Conservation (phyloP, 1,140 invertebrate species). For the Copidosoma floridanum region DNA sequence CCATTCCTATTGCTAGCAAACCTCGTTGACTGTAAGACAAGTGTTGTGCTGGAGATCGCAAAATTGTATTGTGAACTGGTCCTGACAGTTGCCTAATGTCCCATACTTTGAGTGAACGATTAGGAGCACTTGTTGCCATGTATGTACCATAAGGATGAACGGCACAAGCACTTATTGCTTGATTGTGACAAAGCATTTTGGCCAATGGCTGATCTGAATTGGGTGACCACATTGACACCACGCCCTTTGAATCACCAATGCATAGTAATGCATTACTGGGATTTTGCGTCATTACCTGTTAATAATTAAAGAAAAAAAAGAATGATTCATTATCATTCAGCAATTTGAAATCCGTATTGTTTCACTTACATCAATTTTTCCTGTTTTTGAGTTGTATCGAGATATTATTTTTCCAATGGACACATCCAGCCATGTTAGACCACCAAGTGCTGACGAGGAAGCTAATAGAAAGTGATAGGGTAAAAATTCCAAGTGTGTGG, state of each 20-base stretch:
- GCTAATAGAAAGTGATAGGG: slow-evolving; percentile 96
- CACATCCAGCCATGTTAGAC: slow-evolving; percentile 89
- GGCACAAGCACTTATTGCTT: slow-evolving; percentile 75
- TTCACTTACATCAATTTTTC: slow-evolving; percentile 64
- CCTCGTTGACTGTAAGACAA: slow-evolving; percentile 88
- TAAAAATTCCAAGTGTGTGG: slow-evolving; percentile 86
- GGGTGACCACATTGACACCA: slow-evolving; percentile 95
- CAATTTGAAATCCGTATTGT: neutral
- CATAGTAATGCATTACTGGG: slow-evolving; percentile 92
- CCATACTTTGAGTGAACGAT: slow-evolving; percentile 88
- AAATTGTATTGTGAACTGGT: slow-evolving; percentile 69
- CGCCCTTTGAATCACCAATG: slow-evolving; percentile 86
- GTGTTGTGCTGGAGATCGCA: slow-evolving; percentile 68
- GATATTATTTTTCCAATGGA: slow-evolving; percentile 88
- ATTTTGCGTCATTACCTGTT: slow-evolving; percentile 84
- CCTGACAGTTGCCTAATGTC: slow-evolving; percentile 83
- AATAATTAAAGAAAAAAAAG: neutral
- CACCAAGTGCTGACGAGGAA: slow-evolving; percentile 77
- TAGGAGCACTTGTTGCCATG: slow-evolving; percentile 85
- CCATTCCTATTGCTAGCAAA: slow-evolving; percentile 75
- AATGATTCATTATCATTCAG: slow-evolving; percentile 8
- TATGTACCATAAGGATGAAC: slow-evolving; percentile 85
- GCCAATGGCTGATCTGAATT: slow-evolving; percentile 82
- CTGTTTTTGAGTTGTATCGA: slow-evolving; percentile 72
- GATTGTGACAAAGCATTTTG: slow-evolving; percentile 87